Conservation (phyloP, 2,797 vertebrate species). For the Anomalospiza imberbis region DNA sequence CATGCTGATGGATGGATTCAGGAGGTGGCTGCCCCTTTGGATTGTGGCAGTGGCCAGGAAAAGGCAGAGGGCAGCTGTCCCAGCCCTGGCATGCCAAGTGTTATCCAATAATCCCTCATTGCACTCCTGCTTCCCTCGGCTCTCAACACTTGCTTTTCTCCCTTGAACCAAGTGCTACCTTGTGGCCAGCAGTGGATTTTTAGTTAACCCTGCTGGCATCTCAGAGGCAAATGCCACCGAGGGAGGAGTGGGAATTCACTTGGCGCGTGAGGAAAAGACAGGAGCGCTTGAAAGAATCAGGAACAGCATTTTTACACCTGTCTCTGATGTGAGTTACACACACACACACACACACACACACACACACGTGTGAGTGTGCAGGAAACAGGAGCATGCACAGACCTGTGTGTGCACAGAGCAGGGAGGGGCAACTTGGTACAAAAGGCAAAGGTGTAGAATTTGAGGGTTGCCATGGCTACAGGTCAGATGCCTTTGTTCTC, state of each 20-base stretch:
- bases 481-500: constrained; percentile 70
- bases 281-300: neutral
- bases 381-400: neutral
- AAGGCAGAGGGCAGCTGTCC: neutral
- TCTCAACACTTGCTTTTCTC: neutral
- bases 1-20: neutral
- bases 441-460: constrained; percentile 68
- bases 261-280: neutral
- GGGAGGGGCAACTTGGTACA: constrained; percentile 18
- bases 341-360: rapidly evolving
- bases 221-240: neutral
- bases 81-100: neutral
- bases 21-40: neutral
- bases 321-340: neutral
- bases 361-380: neutral
- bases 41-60: neutral
- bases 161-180: constrained; percentile 46
- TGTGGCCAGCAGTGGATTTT: constrained; percentile 19
- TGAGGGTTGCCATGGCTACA: constrained; percentile 68
- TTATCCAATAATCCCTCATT: neutral
- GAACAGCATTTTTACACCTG: neutral
- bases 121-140: neutral
- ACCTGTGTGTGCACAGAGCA: neutral
- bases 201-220: neutral
- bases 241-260: neutral